Evolutionary conservation across 1,140 invertebrate species (phyloP).

Genomic region (Pararge aegeria): DNA sequence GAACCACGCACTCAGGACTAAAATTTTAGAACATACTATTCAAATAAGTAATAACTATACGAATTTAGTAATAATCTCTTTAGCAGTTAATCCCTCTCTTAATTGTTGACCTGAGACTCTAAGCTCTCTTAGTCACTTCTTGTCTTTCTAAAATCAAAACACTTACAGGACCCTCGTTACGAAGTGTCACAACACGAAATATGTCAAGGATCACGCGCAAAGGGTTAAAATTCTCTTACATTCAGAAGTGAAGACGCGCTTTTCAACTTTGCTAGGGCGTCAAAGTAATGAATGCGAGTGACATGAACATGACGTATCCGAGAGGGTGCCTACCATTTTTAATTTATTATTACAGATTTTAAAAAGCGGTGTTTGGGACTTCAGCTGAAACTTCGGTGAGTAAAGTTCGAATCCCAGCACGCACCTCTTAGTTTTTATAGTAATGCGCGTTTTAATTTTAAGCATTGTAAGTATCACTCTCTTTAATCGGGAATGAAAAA

Average conservation of each 20-base stretch:
- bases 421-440: too few species aligned
- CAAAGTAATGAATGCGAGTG: conserved; percentile 15
- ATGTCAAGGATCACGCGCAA: conserved; percentile 38
- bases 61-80: too few species aligned
- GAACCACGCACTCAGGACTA: conserved; percentile 34
- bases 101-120: too few species aligned
- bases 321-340: not conserved
- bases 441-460: too few species aligned
- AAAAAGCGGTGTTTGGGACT: too few species aligned
- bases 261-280: conserved; percentile 24
- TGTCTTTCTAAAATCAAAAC: conserved; percentile 23
- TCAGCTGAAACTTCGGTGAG: too few species aligned
- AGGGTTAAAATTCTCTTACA: conserved; percentile 32
- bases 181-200: conserved; percentile 31
- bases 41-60: too few species aligned
- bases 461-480: too few species aligned
- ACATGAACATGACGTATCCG: not conserved
- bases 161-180: conserved; percentile 29
- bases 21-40: too few species aligned
- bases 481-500: too few species aligned
- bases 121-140: not conserved
- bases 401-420: too few species aligned
- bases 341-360: not conserved
- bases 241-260: conserved; percentile 29
- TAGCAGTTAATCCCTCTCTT: too few species aligned